Percentiles rank a stretch among this genome's conserved stretches.
Evolutionary conservation across 2,113 vertebrate species (phyloP).

Genomic region (Cyphomyrus plagiostoma): DNA sequence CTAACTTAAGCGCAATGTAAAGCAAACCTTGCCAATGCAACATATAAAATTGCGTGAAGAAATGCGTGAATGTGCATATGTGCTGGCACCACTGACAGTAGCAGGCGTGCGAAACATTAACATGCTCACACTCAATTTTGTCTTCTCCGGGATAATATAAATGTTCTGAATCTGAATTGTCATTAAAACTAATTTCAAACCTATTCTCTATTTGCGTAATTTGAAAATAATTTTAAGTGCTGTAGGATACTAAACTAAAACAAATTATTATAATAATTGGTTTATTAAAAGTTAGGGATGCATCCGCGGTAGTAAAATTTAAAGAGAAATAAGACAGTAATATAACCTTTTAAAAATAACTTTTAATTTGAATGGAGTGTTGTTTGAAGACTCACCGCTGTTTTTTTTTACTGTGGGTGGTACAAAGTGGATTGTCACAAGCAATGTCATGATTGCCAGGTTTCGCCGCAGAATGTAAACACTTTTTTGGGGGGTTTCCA

Average conservation of each 20-base stretch:
- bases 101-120: not conserved
- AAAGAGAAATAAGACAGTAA: not conserved
- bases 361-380: not conserved
- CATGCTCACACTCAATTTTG: not conserved
- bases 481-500: not conserved
- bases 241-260: not conserved
- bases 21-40: not conserved
- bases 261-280: not conserved
- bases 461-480: not conserved
- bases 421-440: not conserved
- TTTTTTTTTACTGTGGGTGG: not conserved
- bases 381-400: not conserved
- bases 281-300: not conserved
- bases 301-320: not conserved
- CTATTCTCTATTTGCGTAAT: not conserved
- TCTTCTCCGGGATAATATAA: not conserved
- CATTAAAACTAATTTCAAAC: not conserved
- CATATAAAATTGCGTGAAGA: not conserved
- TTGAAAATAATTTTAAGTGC: not conserved
- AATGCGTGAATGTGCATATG: not conserved
- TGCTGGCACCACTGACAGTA: not conserved
- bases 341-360: not conserved
- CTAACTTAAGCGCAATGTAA: not conserved
- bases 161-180: not conserved
- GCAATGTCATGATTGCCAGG: not conserved